Evolutionary conservation across 2,888 invertebrate species (phyloP), one percentile per base, ranked within the genome.

Genomic region (Harmothoe impar): DNA sequence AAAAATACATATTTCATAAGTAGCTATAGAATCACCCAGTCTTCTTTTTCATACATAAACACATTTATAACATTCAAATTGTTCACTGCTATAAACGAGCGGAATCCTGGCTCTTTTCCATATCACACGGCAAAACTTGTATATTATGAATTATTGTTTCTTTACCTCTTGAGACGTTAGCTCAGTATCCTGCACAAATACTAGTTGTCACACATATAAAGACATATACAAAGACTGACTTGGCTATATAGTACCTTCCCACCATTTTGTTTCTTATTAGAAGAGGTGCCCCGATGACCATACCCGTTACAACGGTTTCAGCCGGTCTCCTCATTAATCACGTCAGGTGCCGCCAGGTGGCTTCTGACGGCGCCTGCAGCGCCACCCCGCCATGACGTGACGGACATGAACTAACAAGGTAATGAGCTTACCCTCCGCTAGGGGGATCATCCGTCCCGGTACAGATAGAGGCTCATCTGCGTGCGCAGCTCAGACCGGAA

Each of bases 401-500:
- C 84, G 52, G 84, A 84, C 84, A 84, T 84, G 84, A 84, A 84
- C 84, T 84, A 84, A 84, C 84, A 84, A 43, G 43, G 52, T 84
- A 84, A 84, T 84, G 52, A 51, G 84, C 84, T 84, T 84, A 84
- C 29, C 15, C 52, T 15, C 51, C 43, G 51, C 52, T 43, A 52
- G 84, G 51, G 84, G 43, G 84, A 84, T 84, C 84, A 43, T 84
- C 52, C 35, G 31, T 78, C 78, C 33, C 78, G 17, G 33, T 5
- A 20, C 84, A 84, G 84, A 43, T 84, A 84, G 25, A 25, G 77
- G 77, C 77, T 77, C 29, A 77, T 77, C 77, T 77, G 77, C 77
- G 77, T 25, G 31, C 77, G 77, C 77, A 77, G 77, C 77, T 77
- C 77, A 77, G 29, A 77, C 77, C 77, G 77, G 77, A 77, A 77